These are phyloP conservation scores for Drosophila ercepeae DNA, from an alignment of 1,140 invertebrate genomes.

Conservation along the genomic window DNA sequence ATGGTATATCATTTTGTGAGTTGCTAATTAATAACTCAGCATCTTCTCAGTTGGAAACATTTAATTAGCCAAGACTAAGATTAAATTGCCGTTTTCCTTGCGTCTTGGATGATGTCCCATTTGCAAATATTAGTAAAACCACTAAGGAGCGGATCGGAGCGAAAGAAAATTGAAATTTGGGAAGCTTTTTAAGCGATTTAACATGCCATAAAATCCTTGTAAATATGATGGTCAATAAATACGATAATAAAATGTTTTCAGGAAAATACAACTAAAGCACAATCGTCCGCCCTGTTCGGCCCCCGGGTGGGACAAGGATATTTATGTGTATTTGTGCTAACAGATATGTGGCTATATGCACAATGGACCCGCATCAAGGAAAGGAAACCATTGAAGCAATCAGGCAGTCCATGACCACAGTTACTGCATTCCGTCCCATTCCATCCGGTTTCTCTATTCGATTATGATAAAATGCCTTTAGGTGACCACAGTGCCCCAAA, in stretches of 20 bases:
- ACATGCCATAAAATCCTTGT: conserved; percentile 59
- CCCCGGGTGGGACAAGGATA: conserved; percentile 32
- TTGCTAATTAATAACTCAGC: conserved; percentile 8
- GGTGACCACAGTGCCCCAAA: conserved; percentile 63
- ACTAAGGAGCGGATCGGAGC: conserved; percentile 32
- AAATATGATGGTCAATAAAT: conserved; percentile 77
- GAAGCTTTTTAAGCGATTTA: conserved; percentile 60
- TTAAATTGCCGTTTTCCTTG: conserved; percentile 5
- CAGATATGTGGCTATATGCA: conserved; percentile 25
- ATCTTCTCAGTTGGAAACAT: conserved; percentile 23
- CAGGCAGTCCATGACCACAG: conserved; percentile 59
- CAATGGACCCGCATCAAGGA: conserved; percentile 72
- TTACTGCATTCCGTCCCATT: conserved; percentile 23
- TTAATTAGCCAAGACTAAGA: conserved; percentile 26
- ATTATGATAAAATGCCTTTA: conserved; percentile 77
- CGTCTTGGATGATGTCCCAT: not conserved
- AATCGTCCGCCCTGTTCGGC: too few relatives aligned
- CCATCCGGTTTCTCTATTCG: conserved; percentile 42
- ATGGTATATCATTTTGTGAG: conserved; percentile 13
- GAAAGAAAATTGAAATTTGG: conserved; percentile 45
- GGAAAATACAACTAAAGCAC: conserved; percentile 54
- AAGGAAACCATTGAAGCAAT: conserved; percentile 61
- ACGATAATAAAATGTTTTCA: conserved; percentile 69
- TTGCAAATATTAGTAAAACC: conserved; percentile 33
- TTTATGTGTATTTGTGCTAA: conserved; percentile 18